phyloP scores from a whole-genome alignment of 2,797 vertebrate genomes.

The Arctocebus calabarensis region DNA sequence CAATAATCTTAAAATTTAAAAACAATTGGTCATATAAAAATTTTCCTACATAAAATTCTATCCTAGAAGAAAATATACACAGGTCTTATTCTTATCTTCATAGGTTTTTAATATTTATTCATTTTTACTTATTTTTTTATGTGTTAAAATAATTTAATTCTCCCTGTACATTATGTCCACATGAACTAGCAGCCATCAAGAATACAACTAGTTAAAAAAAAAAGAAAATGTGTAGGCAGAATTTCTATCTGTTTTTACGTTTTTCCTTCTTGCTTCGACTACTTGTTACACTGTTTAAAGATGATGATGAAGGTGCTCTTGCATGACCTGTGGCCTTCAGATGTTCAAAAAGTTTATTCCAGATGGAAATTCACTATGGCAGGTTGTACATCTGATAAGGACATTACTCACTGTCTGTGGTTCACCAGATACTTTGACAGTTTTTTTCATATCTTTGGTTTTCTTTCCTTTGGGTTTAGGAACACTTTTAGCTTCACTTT shows the following conservation, averaged over 20 bases:
- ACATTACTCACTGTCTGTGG: conserved; percentile 86
- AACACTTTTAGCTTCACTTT: conserved; percentile 87
- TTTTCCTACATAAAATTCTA: conserved; percentile 47
- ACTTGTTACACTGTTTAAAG: conserved; percentile 78
- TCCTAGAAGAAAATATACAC: background rate
- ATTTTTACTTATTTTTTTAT: conserved; percentile 10
- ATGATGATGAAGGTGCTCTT: conserved; percentile 83
- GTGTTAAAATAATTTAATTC: conserved; percentile 88
- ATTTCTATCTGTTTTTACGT: conserved; percentile 93
- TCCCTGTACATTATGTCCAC: conserved; percentile 68
- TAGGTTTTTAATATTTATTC: conserved; percentile 28
- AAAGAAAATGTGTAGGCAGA: background rate
- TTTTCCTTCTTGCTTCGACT: conserved; percentile 93
- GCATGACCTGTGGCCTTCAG: conserved; percentile 95
- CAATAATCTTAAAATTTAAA: background rate
- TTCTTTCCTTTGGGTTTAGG: conserved; percentile 93
- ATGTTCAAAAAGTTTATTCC: conserved; percentile 98
- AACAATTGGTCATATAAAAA: background rate
- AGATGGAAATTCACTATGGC: conserved; percentile 92
- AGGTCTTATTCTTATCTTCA: conserved; percentile 20
- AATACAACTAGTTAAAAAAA: conserved; percentile 78
- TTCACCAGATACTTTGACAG: conserved; percentile 86
- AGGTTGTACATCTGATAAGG: conserved; percentile 92
- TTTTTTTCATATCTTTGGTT: conserved; percentile 92
- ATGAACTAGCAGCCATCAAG: conserved; percentile 57